Percentiles rank a stretch among this genome's conserved stretches.
Evolutionary conservation across 2,797 vertebrate species (phyloP).

Genomic region (Gymnoscopelus microlampas): DNA sequence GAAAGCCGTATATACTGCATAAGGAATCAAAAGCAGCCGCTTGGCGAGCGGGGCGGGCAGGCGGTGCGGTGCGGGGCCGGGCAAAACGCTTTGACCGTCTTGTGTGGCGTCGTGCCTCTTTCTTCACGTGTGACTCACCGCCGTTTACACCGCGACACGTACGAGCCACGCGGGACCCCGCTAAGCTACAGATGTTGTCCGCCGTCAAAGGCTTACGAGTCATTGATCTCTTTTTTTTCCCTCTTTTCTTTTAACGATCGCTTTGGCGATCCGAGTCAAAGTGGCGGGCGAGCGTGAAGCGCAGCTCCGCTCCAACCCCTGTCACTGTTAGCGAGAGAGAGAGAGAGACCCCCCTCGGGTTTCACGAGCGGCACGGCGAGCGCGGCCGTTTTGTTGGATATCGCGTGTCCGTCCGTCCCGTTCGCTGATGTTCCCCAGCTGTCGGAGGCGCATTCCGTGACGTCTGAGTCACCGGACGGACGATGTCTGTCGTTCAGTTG

Average conservation of each 20-base stretch:
- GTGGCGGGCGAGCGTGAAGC: no score
- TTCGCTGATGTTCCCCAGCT: conserved; percentile 35
- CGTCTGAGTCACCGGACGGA: conserved; percentile 21
- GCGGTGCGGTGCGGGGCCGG: no score
- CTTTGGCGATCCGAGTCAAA: background rate
- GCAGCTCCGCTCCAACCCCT: background rate
- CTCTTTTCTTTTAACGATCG: background rate
- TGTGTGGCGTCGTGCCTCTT: conserved; percentile 32
- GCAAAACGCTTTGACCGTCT: conserved; percentile 17
- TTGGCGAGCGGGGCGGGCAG: no score
- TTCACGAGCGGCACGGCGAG: conserved; percentile 19
- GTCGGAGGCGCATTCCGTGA: conserved; percentile 36
- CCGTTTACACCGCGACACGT: conserved; percentile 19
- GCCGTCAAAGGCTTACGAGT: conserved; percentile 6
- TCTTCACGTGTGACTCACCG: conserved; percentile 1
- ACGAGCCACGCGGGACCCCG: no score
- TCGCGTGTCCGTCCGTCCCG: background rate
- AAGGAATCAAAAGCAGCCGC: conserved; percentile 40
- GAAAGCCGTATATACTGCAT: background rate
- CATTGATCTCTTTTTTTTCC: background rate
- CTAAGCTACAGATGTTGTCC: background rate
- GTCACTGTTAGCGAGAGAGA: conserved; percentile 27
- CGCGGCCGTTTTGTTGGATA: conserved; percentile 22
- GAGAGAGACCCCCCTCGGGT: conserved; percentile 5
- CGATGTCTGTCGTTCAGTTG: background rate